These are phyloP conservation scores for Tupaia chinensis DNA, from an alignment of 2,113 vertebrate species.

Conservation along the genomic window DNA sequence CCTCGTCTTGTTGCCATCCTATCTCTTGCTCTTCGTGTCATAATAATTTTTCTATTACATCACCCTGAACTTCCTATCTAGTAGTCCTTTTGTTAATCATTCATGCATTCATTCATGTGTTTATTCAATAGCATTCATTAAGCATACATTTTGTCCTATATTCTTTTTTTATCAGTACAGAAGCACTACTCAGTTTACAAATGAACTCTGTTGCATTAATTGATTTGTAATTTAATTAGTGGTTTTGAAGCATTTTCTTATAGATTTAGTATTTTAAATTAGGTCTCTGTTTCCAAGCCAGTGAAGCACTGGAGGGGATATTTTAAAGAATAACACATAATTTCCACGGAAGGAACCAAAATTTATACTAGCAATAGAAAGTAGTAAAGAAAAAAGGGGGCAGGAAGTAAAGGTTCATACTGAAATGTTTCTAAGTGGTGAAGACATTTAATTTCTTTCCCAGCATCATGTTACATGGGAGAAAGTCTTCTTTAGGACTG, in stretches of 20 bases:
- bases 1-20: background rate
- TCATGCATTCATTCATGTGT: slow-evolving; percentile 21
- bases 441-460: background rate
- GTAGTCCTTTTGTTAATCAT: background rate
- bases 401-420: background rate
- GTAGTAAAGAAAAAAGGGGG: background rate
- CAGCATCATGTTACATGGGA: background rate
- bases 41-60: background rate
- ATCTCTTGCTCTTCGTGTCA: slow-evolving; percentile 6
- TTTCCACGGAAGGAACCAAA: background rate
- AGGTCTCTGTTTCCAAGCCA: background rate
- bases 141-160: slow-evolving; percentile 13
- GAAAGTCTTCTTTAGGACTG: background rate
- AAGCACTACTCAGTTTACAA: background rate
- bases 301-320: background rate
- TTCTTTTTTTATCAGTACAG: background rate
- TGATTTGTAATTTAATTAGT: slow-evolving; percentile 47
- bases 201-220: background rate
- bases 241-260: slow-evolving; percentile 25
- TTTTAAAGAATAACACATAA: background rate
- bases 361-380: background rate
- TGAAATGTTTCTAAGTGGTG: background rate
- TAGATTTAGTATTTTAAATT: slow-evolving; percentile 43
- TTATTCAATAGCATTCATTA: slow-evolving; percentile 30
- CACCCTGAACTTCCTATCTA: background rate